phyloP scores from a whole-genome alignment of 2,888 invertebrate species.

The Chouioia cunea region DNA sequence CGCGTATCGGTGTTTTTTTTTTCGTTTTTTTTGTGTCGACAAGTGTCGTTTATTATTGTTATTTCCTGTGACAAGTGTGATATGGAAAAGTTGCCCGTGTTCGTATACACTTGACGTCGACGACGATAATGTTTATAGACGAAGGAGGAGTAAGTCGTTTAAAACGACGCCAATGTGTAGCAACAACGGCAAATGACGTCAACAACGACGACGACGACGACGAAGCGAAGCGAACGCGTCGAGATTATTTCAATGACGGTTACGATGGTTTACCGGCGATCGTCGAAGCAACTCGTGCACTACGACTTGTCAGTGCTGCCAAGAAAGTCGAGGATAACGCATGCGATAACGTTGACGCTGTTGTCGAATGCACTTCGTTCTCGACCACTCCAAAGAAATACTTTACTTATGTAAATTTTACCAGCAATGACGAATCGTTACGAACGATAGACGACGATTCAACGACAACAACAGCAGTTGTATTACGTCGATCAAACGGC shows the following conservation, averaged over 20 bases:
- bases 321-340: too few species aligned
- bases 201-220: conserved; percentile 39
- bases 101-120: background rate
- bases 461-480: conserved; percentile 1
- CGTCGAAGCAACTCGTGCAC: conserved; percentile 43
- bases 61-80: too few species aligned
- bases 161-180: conserved; percentile 64
- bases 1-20: background rate
- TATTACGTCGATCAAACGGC: conserved; percentile 32
- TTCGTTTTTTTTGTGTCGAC: too few species aligned
- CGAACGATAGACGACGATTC: conserved; percentile 15
- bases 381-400: conserved; percentile 40
- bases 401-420: conserved; percentile 44
- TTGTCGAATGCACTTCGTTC: conserved; percentile 37
- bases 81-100: too few species aligned
- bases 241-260: conserved; percentile 45
- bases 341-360: conserved; percentile 30
- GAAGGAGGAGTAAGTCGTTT: conserved; percentile 46
- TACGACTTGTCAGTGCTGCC: conserved; percentile 17
- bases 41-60: too few species aligned
- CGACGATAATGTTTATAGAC: conserved; percentile 44
- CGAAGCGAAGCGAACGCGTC: conserved; percentile 1
- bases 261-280: conserved; percentile 45
- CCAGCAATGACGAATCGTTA: conserved; percentile 8
- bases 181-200: conserved; percentile 54